Base-by-base conservation (phyloP, 2,888 invertebrate species). In the Parnassius smintheus region DNA sequence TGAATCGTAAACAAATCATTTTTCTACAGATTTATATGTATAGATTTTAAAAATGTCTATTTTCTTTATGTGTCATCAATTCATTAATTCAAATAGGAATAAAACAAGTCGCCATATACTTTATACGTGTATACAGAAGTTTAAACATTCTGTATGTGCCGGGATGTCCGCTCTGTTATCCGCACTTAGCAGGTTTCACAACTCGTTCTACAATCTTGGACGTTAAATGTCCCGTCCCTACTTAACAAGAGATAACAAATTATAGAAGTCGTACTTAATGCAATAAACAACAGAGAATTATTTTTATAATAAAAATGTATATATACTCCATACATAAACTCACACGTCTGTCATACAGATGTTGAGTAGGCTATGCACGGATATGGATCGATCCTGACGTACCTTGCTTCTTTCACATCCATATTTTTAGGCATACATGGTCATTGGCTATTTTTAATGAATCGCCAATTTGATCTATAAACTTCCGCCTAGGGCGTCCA, bases 171-270 rank as follows among this genome's bases (percentile, higher is more conserved):
- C 12, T 45, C 62, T 49, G 53, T 25, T 11, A 41, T 45, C 35
- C 1, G 44, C 62, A 62, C 54, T 62, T 62, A 54, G 54, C 56
- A 50, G 62, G 62, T 49, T 62, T 62, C 62, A 50, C 54, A 62
- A 62, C 62, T 58, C 53, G 62, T 62, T 58, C 42, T 53, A 9
- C 58, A n/a, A 18, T 54, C 58, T 62, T 45, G 53, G 9, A 45
- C 35, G 62, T 51, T 57, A 46, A 35, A 46, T 61, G 52, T 52
- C 56, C 56, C 52, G 55, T 55, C n/a, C 50, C 12, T 11, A 55
- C 50, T 49, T 35, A 35, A 35, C 35, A 35, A 35, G 35, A 35
- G 35, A 35, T 35, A 35, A 35, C 35, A 35, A 35, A 35, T 35
- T 35, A 35, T 35, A 35, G 7, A 35, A 35, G 35, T 35, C 35